Conservation (phyloP, 2,113 vertebrate species). For the Aphelocoma coerulescens region DNA sequence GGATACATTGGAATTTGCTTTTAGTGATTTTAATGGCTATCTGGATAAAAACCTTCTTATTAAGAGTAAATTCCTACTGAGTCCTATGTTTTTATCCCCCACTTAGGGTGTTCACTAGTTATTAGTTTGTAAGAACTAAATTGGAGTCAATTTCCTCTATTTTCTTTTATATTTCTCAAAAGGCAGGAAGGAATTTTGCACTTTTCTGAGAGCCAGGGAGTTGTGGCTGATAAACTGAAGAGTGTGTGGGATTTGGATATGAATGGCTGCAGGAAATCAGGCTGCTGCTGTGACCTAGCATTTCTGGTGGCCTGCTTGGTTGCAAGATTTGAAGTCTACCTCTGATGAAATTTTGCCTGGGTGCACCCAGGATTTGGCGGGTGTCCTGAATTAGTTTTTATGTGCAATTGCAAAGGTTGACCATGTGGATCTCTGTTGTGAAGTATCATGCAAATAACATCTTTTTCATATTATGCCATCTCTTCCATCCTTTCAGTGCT, state of each 20-base stretch:
- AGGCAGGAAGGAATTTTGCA: neutral
- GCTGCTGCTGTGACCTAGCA: neutral
- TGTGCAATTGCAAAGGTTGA: neutral
- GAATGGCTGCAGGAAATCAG: neutral
- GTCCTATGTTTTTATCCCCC: neutral
- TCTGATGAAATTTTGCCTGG: neutral
- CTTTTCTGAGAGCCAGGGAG: neutral
- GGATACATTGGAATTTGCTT: neutral
- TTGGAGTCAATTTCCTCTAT: constrained; percentile 16
- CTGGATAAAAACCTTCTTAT: constrained; percentile 11
- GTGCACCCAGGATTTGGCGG: neutral
- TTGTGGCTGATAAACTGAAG: neutral
- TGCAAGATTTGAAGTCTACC: neutral
- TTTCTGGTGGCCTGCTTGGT: neutral
- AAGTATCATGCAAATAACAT: neutral
- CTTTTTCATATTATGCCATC: neutral
- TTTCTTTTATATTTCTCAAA: neutral
- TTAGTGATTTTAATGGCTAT: constrained; percentile 26
- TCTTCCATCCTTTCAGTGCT: neutral
- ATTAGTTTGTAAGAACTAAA: constrained; percentile 24
- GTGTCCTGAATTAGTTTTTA: neutral
- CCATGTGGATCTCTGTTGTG: neutral
- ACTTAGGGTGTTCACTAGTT: neutral
- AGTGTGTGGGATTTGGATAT: neutral
- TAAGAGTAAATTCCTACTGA: constrained; percentile 21